Evolutionary conservation across 2,113 vertebrate species (phyloP), one percentile per base, ranked within the genome.

Genomic region (Oxyura jamaicensis): DNA sequence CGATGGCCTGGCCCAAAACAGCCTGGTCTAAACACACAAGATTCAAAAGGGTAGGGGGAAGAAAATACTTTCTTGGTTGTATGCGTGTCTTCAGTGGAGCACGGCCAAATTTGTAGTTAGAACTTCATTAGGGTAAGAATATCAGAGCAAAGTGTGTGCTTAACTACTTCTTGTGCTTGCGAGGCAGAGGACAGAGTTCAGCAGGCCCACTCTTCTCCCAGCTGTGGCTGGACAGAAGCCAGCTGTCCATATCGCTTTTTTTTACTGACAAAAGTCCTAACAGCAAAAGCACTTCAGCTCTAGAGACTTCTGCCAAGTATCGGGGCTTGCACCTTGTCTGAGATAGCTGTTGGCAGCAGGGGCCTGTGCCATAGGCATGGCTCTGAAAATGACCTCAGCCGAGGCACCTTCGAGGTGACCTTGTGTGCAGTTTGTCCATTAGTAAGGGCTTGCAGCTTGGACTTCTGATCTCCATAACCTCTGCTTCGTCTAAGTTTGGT

Each of bases 101-200:
- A 33, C 6, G 9, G 86, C 93, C 88, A 95, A 84, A 92, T 91
- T 89, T 87, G 80, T 93, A 69, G 78, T 87, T 93, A 81, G 84
- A 92, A 79, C 93, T 95, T 96, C 66, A 87, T 92, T 94, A 83
- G 95, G 16, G 42, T 67, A 83, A 67, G 69, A 48, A 25, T 89
- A 44, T 78, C 11, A 0, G 48, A 75, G 67, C 44, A 76, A 71
- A 86, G 80, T 42, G 62, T 31, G 48, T 82, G 83, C 48, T 89
- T 68, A 76, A 35, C 74, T 91, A 41, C 41, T 85, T 31, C 83
- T 84, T 35, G 31, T 66, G 14, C 78, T 87, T 29, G 0, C 12
- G 8, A 88, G 58, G 62, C 2, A 0, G 31, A 75, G 86, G 76
- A 71, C 91, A 86, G 81, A 89, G 96, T 89, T 95, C 74, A 85